These are phyloP conservation scores for Podilymbus podiceps DNA, from an alignment of 2,113 vertebrate genomes.

Conservation along the genomic window DNA sequence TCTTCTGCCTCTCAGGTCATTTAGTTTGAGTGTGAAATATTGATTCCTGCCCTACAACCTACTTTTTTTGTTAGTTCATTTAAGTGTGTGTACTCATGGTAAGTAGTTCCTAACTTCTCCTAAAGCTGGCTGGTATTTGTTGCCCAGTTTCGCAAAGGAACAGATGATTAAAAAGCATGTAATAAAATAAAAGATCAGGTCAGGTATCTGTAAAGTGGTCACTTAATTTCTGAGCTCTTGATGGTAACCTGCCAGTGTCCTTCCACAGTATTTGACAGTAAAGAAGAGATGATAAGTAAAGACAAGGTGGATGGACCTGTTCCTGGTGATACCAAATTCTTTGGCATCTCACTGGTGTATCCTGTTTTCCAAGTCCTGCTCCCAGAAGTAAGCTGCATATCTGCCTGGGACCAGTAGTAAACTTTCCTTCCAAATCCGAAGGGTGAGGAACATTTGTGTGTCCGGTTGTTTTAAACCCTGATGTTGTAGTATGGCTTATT, in stretches of 20 bases:
- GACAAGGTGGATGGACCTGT: not conserved
- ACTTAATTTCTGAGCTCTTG: not conserved
- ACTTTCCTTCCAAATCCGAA: not conserved
- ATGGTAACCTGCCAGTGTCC: not conserved
- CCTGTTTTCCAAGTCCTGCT: not conserved
- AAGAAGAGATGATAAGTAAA: not conserved
- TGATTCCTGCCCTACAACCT: not conserved
- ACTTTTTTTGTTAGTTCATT: not conserved
- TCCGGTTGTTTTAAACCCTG: not conserved
- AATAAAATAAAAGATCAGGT: not conserved
- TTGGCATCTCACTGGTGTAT: not conserved
- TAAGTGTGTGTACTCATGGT: not conserved
- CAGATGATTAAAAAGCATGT: not conserved
- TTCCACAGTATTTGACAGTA: not conserved
- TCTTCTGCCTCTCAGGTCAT: not conserved
- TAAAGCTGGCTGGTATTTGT: not conserved
- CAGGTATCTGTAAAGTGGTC: not conserved
- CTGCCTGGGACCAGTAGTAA: not conserved
- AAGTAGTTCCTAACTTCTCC: not conserved
- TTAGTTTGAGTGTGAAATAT: not conserved
- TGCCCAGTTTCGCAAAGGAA: not conserved
- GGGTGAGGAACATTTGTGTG: not conserved
- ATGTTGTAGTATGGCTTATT: accelerated
- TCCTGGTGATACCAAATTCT: not conserved
- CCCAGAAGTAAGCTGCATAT: not conserved